Conservation (phyloP, 2,888 invertebrate genomes). For the Labia minor region DNA sequence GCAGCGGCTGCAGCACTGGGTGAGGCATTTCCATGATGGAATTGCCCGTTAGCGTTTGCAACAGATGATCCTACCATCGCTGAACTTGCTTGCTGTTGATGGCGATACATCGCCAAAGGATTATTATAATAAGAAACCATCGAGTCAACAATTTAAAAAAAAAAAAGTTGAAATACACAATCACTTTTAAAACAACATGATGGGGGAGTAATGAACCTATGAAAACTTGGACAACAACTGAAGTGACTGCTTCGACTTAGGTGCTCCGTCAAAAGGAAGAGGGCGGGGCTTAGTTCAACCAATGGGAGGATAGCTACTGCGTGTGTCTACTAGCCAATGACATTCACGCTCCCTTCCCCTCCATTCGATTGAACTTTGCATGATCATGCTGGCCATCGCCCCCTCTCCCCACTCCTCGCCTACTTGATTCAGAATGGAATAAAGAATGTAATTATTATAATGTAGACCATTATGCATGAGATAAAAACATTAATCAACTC, state of each 20-base stretch:
- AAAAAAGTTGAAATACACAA: not conserved
- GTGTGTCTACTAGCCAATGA: not conserved
- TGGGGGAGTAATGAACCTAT: no score
- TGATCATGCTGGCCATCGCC: not conserved
- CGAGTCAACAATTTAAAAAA: slow-evolving; percentile 15
- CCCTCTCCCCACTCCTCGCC: not conserved
- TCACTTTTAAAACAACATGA: not conserved
- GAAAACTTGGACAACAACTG: no score
- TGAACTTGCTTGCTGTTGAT: slow-evolving; percentile 40
- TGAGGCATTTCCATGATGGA: slow-evolving; percentile 35
- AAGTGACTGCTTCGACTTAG: not conserved
- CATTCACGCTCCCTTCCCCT: not conserved
- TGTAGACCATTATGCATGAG: not conserved
- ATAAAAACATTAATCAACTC: not conserved
- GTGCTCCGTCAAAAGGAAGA: not conserved
- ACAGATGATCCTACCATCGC: slow-evolving; percentile 15
- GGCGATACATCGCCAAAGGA: slow-evolving; percentile 56
- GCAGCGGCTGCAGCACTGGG: slow-evolving; percentile 30
- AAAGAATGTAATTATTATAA: slow-evolving; percentile 1
- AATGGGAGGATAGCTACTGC: not conserved
- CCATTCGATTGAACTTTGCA: not conserved
- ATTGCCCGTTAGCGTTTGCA: slow-evolving; percentile 34
- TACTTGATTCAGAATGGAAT: not conserved
- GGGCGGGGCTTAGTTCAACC: not conserved
- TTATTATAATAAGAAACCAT: slow-evolving; percentile 69